Conservation (phyloP, 2,888 invertebrate species). For the Dolichopus griseipennis region DNA sequence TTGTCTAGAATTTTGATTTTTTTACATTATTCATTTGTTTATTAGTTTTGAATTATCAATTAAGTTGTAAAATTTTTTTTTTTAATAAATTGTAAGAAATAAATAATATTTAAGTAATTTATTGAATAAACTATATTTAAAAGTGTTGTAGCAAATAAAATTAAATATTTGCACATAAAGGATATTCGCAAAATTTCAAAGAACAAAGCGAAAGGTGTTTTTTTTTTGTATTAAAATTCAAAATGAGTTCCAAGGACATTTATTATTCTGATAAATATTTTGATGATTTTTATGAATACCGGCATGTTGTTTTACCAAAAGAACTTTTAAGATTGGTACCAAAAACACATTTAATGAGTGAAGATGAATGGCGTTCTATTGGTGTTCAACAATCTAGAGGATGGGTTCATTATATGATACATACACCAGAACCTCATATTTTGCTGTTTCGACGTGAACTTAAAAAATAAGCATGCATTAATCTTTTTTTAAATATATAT, state of each 20-base stretch:
- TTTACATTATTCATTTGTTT: too few relatives aligned
- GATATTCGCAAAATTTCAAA: too few relatives aligned
- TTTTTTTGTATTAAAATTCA: neutral
- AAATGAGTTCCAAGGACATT: conserved; percentile 57
- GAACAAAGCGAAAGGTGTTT: too few relatives aligned
- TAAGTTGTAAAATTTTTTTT: too few relatives aligned
- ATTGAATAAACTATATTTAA: too few relatives aligned
- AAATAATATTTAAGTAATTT: too few relatives aligned
- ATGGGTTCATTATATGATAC: conserved; percentile 96
- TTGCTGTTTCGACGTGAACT: conserved; percentile 72
- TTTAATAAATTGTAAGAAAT: too few relatives aligned
- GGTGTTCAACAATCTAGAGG: conserved; percentile 95
- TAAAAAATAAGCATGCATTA: conserved; percentile 35
- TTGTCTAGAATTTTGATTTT: too few relatives aligned
- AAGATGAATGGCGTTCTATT: conserved; percentile 86
- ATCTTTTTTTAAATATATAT: neutral
- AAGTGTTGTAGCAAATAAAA: too few relatives aligned
- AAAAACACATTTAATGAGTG: conserved; percentile 86
- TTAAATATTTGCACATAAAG: too few relatives aligned
- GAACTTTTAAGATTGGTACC: conserved; percentile 85
- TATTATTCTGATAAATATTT: conserved; percentile 91
- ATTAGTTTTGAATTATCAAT: too few relatives aligned
- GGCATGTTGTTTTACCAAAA: conserved; percentile 93
- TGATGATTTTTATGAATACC: conserved; percentile 85
- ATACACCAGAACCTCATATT: conserved; percentile 90